A percentile compares a stretch with the other conserved stretches of the same genome.
phyloP scores from a whole-genome alignment of 2,888 invertebrate species.

The Hydraecia micacea region DNA sequence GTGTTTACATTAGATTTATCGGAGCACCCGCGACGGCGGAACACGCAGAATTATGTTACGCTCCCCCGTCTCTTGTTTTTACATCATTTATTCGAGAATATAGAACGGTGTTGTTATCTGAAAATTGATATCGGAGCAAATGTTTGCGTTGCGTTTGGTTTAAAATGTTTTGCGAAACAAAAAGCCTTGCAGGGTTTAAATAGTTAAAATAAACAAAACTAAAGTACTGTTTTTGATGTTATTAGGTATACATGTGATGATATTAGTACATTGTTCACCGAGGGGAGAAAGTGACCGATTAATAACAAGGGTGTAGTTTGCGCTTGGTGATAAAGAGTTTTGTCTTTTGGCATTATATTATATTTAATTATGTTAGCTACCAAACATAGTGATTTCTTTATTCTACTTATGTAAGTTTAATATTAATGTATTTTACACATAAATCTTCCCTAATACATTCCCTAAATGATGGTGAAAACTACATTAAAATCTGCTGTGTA shows the following conservation, averaged over 20 bases:
- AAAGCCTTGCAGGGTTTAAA: background rate
- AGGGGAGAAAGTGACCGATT: no score
- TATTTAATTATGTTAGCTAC: no score
- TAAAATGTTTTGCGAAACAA: background rate
- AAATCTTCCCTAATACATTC: background rate
- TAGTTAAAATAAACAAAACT: background rate
- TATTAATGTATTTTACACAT: background rate
- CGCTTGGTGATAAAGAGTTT: no score
- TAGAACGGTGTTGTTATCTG: constrained; percentile 72
- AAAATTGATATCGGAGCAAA: constrained; percentile 68
- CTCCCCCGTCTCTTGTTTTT: constrained; percentile 77
- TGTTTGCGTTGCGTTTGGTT: constrained; percentile 35
- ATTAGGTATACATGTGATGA: background rate
- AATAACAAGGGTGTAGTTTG: no score
- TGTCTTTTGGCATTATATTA: no score
- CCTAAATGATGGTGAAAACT: background rate
- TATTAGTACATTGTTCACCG: no score
- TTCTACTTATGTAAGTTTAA: background rate
- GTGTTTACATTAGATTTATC: constrained; percentile 84
- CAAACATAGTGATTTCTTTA: background rate
- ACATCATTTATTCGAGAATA: constrained; percentile 77
- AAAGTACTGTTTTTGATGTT: background rate
- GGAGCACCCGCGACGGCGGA: constrained; percentile 71
- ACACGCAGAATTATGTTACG: constrained; percentile 80
- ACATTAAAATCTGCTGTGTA: background rate